Conservation (phyloP, 1,140 invertebrate species). For the Drosophila persimilis region DNA sequence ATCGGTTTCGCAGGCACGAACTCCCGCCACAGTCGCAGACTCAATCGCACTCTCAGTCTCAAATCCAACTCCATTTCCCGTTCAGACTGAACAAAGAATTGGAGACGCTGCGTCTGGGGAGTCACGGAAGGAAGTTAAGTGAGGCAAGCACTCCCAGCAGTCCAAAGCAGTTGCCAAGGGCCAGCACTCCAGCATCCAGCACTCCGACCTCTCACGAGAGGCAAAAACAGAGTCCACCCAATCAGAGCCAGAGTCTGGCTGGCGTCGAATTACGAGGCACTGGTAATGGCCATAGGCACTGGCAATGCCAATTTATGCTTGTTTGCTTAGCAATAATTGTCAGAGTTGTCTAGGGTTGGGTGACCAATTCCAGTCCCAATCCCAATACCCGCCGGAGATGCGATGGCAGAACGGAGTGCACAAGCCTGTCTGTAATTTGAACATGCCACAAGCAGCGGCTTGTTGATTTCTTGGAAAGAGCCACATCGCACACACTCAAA, state of each 20-base stretch:
- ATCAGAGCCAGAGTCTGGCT: conserved; percentile 35
- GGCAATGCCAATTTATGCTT: conserved; percentile 73
- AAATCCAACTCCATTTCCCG: neutral
- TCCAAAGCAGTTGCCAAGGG: conserved; percentile 25
- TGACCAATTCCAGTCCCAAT: conserved; percentile 19
- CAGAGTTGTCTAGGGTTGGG: conserved; percentile 73
- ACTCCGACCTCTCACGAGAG: too few species aligned
- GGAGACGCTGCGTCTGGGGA: conserved; percentile 72
- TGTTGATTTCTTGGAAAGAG: conserved; percentile 60
- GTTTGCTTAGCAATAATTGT: conserved; percentile 80
- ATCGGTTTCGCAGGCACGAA: conserved; percentile 77
- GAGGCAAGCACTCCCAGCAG: neutral
- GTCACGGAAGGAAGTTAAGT: conserved; percentile 66
- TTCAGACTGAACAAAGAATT: too few species aligned
- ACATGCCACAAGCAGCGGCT: conserved; percentile 31
- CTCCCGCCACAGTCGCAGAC: conserved; percentile 4
- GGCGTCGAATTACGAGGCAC: conserved; percentile 54
- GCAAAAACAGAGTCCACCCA: conserved; percentile 7
- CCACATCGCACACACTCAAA: conserved; percentile 34
- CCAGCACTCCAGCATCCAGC: conserved; percentile 15
- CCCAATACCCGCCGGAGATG: conserved; percentile 5
- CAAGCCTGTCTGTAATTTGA: conserved; percentile 77
- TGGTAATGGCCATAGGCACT: conserved; percentile 38
- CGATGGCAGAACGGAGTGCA: conserved; percentile 4
- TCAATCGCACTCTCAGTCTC: neutral